Base-by-base conservation (phyloP, 2,113 vertebrate genomes). In the Tamias sibiricus region DNA sequence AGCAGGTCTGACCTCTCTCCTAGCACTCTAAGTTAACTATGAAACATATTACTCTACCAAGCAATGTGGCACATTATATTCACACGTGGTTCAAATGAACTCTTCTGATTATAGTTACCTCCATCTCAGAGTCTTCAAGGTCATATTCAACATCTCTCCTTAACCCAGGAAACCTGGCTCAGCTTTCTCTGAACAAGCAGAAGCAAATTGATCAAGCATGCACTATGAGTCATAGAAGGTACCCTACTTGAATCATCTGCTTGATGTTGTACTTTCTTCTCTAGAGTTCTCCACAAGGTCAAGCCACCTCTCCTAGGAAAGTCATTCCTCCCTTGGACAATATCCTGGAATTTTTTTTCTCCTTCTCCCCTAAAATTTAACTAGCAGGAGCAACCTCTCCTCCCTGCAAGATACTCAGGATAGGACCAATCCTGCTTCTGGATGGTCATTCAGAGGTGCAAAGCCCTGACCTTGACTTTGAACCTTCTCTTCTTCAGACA, bases 111-210 rank as follows among this genome's bases (percentile, higher is more conserved):
- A 5, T 4, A 32, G 35, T 42, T 49, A 57, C 24, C 35, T 64
- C 64, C 13, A 4, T 44, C 26, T 92, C 71, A 32, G 16, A 12
- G 6, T 47, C 84, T 91, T 90, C 59, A 89, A 95, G 77, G 71
- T 93, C 87, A 92, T 88, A 44, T 62, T 68, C 19, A 83, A 14
- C 20, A 35, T 85, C 52, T 68, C 7, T 64, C 13, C 62, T 94
- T 81, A 42, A 44, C 14, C 4, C 64, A 57, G 26, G 13, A 22
- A n/a, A 64, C 4, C 30, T 26, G 30, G 87, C n/a, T 92, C 57
- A 71, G 59, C 59, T 92, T 96, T 66, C 83, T 90, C 22, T 62
- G 44, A 66, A 28, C 32, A 4, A 94, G 62, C 52, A 90, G 92
- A 92, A 74, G 57, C 59, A 81, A 92, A 82, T 81, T 44, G 54